These are phyloP conservation scores for Mactromeris polynyma DNA, from an alignment of 2,888 invertebrate species.

Conservation along the genomic window DNA sequence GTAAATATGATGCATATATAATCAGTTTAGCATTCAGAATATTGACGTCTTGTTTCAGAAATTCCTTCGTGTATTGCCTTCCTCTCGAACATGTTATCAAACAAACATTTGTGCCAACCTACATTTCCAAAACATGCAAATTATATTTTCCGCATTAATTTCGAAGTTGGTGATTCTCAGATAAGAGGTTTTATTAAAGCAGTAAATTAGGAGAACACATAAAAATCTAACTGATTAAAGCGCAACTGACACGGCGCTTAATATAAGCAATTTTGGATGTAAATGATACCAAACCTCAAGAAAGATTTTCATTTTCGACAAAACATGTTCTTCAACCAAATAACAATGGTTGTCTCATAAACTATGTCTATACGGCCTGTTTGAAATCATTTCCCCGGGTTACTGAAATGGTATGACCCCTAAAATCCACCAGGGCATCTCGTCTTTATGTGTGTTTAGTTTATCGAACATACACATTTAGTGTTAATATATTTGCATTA, in stretches of 20 bases:
- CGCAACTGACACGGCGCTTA: slow-evolving; percentile 33
- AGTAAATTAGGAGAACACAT: slow-evolving; percentile 49
- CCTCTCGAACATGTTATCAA: slow-evolving; percentile 34
- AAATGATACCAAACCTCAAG: slow-evolving; percentile 31
- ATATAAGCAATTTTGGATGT: slow-evolving; percentile 50
- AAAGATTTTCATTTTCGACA: slow-evolving; percentile 45
- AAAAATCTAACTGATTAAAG: slow-evolving; percentile 53
- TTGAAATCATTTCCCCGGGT: slow-evolving; percentile 29
- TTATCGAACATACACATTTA: neutral
- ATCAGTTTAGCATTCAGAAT: slow-evolving; percentile 11
- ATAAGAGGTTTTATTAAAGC: slow-evolving; percentile 52
- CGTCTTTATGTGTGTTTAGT: neutral
- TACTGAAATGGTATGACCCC: slow-evolving; percentile 6
- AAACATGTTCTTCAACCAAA: slow-evolving; percentile 20
- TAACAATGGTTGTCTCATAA: slow-evolving; percentile 45
- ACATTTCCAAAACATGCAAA: slow-evolving; percentile 48
- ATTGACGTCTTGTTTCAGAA: slow-evolving; percentile 25
- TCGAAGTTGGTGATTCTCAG: slow-evolving; percentile 28
- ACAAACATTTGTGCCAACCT: slow-evolving; percentile 30
- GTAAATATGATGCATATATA: slow-evolving; percentile 5
- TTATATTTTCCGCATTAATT: slow-evolving; percentile 40
- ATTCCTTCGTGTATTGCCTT: slow-evolving; percentile 22
- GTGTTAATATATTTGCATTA: too few relatives aligned
- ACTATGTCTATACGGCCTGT: slow-evolving; percentile 19
- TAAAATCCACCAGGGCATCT: neutral